phyloP scores from a whole-genome alignment of 2,113 vertebrate species.

The Phodopus roborovskii region DNA sequence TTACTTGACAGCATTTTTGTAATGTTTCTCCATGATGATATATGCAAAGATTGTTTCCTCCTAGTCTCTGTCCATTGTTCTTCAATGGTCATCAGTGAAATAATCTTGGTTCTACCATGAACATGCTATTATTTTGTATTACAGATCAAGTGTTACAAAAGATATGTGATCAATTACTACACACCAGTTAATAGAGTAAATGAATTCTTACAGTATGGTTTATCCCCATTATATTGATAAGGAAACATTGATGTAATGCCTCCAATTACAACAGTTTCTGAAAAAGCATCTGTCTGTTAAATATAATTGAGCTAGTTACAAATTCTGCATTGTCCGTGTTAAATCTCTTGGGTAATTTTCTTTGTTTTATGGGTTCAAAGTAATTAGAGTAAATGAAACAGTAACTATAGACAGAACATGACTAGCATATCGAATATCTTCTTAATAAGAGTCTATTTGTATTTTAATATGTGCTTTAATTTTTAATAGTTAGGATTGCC shows the following conservation, averaged over 20 bases:
- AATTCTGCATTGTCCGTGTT: background rate
- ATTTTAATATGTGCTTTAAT: slow-evolving; percentile 54
- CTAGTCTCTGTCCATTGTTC: too few species aligned
- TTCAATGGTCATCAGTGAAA: background rate
- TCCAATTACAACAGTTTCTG: background rate
- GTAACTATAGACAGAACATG: background rate
- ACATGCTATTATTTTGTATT: background rate
- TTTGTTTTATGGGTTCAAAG: background rate
- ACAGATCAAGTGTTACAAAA: background rate
- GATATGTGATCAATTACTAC: background rate
- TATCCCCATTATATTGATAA: background rate
- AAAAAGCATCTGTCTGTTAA: background rate
- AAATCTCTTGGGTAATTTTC: slow-evolving; percentile 15
- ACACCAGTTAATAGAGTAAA: background rate
- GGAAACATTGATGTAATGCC: background rate
- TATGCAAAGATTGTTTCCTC: background rate
- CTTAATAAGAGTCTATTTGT: slow-evolving; percentile 36
- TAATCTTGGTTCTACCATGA: background rate
- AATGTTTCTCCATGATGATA: background rate
- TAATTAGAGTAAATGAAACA: slow-evolving; percentile 49
- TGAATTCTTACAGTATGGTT: background rate
- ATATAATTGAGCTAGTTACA: background rate
- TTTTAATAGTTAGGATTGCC: background rate
- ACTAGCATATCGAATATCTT: background rate
- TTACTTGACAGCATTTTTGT: background rate